Conservation (phyloP, 2,113 vertebrate species). For the Hyperoodon ampullatus region DNA sequence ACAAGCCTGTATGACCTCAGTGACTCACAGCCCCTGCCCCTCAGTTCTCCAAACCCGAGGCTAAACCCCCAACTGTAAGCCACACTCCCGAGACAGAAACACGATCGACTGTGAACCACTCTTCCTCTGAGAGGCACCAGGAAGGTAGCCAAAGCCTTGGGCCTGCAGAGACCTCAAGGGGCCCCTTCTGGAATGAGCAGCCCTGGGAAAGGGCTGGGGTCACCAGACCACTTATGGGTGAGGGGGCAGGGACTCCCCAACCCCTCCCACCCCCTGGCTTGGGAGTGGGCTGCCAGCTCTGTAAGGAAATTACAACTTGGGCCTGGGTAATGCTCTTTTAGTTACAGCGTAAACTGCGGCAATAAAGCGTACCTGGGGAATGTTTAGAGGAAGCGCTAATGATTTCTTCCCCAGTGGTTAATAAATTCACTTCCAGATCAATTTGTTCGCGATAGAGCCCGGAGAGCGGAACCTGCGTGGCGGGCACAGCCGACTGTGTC, state of each 20-base stretch:
- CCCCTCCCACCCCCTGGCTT: slow-evolving; percentile 32
- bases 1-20: neutral
- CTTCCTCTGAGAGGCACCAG: neutral
- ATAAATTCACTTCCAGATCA: slow-evolving; percentile 93
- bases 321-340: slow-evolving; percentile 85
- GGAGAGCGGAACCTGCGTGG: slow-evolving; percentile 88
- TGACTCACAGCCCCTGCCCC: neutral
- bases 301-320: slow-evolving; percentile 84
- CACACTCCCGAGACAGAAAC: neutral
- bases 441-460: slow-evolving; percentile 91
- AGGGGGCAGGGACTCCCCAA: slow-evolving; percentile 45
- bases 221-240: neutral
- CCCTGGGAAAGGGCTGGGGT: neutral
- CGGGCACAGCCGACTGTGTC: slow-evolving; percentile 89
- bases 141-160: neutral
- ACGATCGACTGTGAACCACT: neutral
- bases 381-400: slow-evolving; percentile 91
- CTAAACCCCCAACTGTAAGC: neutral
- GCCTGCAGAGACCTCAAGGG: neutral
- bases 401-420: slow-evolving; percentile 92
- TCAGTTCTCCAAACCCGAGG: neutral
- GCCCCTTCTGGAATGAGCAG: neutral
- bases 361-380: slow-evolving; percentile 90
- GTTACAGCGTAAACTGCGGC: slow-evolving; percentile 89
- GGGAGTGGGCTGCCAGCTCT: slow-evolving; percentile 82